Percentiles rank a stretch among this genome's conserved stretches.
Conservation (phyloP, 1,140 invertebrate species). For the Drosophila serrata region DNA sequence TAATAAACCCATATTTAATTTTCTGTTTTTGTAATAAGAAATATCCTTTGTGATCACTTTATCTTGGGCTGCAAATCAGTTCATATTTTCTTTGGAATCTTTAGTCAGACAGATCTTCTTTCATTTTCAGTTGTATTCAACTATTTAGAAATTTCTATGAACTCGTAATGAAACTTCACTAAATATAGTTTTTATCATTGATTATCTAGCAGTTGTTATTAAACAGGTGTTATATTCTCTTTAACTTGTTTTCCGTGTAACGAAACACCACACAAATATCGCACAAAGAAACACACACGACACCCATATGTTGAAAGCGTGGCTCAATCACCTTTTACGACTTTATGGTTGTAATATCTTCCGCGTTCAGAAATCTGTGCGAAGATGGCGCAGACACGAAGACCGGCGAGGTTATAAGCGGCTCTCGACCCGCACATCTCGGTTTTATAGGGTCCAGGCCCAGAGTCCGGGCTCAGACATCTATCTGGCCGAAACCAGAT, state of each 20-base stretch:
- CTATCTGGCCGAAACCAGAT: constrained; percentile 34
- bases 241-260: constrained; percentile 10
- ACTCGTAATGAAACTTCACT: neutral
- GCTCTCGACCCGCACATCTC: constrained; percentile 40
- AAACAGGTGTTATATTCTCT: neutral
- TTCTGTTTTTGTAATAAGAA: too few relatives aligned
- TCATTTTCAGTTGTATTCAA: neutral
- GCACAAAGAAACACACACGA: constrained; percentile 22
- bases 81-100: neutral
- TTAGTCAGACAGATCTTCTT: neutral
- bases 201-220: neutral
- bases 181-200: neutral
- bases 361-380: constrained; percentile 27
- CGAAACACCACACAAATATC: constrained; percentile 9
- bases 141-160: neutral
- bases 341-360: constrained; percentile 21
- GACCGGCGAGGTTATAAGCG: constrained; percentile 53
- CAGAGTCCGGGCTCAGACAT: constrained; percentile 9
- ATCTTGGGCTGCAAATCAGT: neutral
- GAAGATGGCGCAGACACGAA: constrained; percentile 52
- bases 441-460: constrained; percentile 59
- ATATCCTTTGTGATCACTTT: neutral
- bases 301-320: constrained; percentile 19
- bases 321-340: constrained; percentile 62
- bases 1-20: too few relatives aligned